Conservation (phyloP, 2,888 invertebrate species). For the Eudasyphora cyanicolor region DNA sequence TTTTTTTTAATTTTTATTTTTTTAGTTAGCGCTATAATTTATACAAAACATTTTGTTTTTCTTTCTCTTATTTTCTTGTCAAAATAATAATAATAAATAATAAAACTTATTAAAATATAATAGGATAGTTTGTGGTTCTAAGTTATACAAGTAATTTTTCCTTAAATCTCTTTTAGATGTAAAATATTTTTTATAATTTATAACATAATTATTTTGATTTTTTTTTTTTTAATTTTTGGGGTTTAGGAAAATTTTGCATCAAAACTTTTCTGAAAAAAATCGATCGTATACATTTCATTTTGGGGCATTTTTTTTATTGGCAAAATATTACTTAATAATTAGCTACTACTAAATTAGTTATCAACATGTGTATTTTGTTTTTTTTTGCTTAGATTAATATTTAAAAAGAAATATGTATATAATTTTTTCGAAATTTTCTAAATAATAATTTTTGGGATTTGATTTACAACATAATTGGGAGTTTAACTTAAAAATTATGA, state of each 20-base stretch:
- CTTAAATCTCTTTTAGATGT: not conserved
- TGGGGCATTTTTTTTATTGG: slow-evolving; percentile 23
- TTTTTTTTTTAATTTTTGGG: slow-evolving; percentile 14
- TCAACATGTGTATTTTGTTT: slow-evolving; percentile 12
- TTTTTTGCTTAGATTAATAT: slow-evolving; percentile 1
- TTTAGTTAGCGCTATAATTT: not conserved
- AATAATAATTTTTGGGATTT: slow-evolving; percentile 63
- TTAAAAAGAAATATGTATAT: slow-evolving; percentile 15
- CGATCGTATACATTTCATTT: slow-evolving; percentile 57
- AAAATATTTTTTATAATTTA: slow-evolving; percentile 20
- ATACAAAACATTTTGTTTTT: slow-evolving; percentile 27
- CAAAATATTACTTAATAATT: slow-evolving; percentile 48
- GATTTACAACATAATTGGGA: slow-evolving; percentile 35
- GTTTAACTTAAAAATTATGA: not conserved
- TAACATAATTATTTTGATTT: slow-evolving; percentile 44
- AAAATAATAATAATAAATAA: slow-evolving; percentile 60
- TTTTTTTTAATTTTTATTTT: not conserved
- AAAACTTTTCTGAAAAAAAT: slow-evolving; percentile 35
- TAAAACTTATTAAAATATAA: slow-evolving; percentile 52
- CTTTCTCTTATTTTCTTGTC: no score
- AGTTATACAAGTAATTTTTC: not conserved
- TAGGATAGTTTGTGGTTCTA: slow-evolving; percentile 16
- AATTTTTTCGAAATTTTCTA: slow-evolving; percentile 57
- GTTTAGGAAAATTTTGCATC: slow-evolving; percentile 27
- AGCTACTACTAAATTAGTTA: slow-evolving; percentile 34